Conservation (phyloP, 2,888 invertebrate genomes). For the Netelia fuscicornis region DNA sequence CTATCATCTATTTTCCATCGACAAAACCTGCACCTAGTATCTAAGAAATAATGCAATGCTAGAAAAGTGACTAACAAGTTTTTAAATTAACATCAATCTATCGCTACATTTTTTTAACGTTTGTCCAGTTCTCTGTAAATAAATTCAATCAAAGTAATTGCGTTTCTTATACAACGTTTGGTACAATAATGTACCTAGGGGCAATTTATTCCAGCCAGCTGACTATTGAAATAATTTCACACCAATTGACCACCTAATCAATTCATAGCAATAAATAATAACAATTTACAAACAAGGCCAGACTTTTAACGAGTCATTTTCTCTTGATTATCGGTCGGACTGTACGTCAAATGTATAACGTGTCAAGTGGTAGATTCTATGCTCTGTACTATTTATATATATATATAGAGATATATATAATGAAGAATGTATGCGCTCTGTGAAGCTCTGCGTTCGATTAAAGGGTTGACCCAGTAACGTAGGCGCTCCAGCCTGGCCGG, state of each 20-base stretch:
- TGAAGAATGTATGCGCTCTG: not conserved
- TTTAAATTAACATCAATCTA: no score
- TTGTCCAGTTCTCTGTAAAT: not conserved
- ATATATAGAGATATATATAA: not conserved
- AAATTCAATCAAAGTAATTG: conserved; percentile 17
- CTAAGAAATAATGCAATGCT: no score
- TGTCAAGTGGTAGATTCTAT: not conserved
- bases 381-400: not conserved
- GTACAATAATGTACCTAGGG: not conserved
- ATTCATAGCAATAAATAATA: conserved; percentile 11
- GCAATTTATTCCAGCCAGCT: conserved; percentile 1
- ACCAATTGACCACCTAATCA: conserved; percentile 24
- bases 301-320: conserved; percentile 7
- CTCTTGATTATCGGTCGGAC: conserved; percentile 26
- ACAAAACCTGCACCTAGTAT: no score
- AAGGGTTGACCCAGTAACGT: conserved; percentile 68
- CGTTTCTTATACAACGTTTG: not conserved
- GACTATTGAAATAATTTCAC: conserved; percentile 25
- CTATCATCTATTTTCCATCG: not conserved
- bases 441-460: conserved; percentile 57
- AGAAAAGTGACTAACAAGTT: no score
- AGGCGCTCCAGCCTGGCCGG: conserved; percentile 62
- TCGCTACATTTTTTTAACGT: not conserved
- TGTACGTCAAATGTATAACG: not conserved
- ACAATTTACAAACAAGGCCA: conserved; percentile 1